Percentiles rank a stretch among this genome's conserved stretches.
Evolutionary conservation across 1,140 invertebrate species (phyloP).

Genomic region (Popillia japonica): DNA sequence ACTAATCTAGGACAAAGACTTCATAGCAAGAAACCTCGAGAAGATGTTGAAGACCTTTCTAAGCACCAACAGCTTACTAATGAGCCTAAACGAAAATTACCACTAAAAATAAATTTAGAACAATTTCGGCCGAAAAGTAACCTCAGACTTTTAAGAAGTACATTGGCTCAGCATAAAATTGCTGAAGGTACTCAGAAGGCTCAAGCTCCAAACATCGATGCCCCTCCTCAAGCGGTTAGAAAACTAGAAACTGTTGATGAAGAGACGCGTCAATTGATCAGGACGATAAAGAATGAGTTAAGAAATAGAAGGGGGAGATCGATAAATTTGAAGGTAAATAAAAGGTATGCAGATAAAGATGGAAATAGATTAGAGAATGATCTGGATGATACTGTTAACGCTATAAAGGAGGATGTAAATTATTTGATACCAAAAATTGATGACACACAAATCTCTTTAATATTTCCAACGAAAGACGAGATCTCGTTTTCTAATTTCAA

Average conservation of each 20-base stretch:
- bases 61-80: background rate
- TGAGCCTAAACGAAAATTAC: background rate
- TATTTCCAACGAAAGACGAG: constrained; percentile 42
- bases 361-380: background rate
- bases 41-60: background rate
- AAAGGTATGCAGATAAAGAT: background rate
- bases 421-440: constrained; percentile 32
- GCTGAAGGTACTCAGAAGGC: background rate
- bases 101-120: background rate
- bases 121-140: background rate
- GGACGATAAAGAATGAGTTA: constrained; percentile 26
- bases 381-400: constrained; percentile 24
- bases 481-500: constrained; percentile 37
- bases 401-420: constrained; percentile 36
- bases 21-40: background rate
- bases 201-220: background rate
- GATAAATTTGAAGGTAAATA: background rate
- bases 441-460: constrained; percentile 17
- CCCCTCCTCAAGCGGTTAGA: background rate
- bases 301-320: constrained; percentile 10
- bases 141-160: constrained; percentile 10
- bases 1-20: background rate
- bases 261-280: constrained; percentile 24
- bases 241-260: constrained; percentile 22
- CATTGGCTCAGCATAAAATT: constrained; percentile 24